Evolutionary conservation across 1,140 invertebrate genomes (phyloP).

Genomic region (Heliconius eleuchia): DNA sequence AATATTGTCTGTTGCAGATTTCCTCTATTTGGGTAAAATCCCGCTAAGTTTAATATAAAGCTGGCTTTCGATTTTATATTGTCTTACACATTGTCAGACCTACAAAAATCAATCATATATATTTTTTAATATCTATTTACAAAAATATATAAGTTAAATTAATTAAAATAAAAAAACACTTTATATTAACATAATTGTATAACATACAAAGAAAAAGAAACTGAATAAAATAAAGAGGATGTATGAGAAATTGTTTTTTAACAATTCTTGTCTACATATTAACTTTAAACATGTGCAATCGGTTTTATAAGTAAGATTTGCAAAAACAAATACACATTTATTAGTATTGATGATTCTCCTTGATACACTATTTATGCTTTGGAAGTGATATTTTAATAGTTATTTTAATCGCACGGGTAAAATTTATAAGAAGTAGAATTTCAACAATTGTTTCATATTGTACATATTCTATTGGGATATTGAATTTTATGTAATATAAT

Average conservation of each 20-base stretch:
- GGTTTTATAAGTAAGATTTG: no score
- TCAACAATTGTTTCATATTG: background rate
- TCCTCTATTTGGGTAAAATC: background rate
- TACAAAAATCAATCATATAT: no score
- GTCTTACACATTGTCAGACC: background rate
- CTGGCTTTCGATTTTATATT: background rate
- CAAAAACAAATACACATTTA: background rate
- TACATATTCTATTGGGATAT: background rate
- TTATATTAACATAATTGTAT: no score
- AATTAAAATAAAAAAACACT: no score
- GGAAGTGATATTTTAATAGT: background rate
- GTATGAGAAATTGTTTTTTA: no score
- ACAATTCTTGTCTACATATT: no score
- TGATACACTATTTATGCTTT: background rate
- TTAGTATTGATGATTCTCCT: slow-evolving; percentile 2
- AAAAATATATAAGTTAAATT: no score
- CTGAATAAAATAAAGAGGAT: no score
- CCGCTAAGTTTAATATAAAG: background rate
- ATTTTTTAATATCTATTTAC: no score
- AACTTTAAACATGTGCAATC: no score
- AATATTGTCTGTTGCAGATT: background rate
- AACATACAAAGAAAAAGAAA: no score
- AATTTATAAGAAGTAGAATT: no score
- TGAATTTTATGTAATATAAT: background rate
- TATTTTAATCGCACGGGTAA: background rate